Evolutionary conservation across 2,888 invertebrate species (phyloP).

Genomic region (Cheilosia variabilis): DNA sequence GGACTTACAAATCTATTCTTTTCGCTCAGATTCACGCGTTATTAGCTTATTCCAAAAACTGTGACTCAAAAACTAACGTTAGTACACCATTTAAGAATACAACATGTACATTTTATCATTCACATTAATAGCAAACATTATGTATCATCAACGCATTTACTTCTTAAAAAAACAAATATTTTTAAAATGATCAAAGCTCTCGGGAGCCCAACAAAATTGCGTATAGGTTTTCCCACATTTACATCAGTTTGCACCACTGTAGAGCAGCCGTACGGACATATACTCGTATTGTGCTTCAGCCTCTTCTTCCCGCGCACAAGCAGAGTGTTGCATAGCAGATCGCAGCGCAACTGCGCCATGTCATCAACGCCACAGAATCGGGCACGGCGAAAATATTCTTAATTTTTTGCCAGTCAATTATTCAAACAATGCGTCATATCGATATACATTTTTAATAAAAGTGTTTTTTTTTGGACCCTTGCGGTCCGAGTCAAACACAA

Average conservation of each 20-base stretch:
- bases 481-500: constrained; percentile 66
- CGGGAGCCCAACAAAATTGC: too few species aligned
- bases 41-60: too few species aligned
- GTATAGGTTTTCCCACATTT: neutral
- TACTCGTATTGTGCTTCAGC: neutral
- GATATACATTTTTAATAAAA: constrained; percentile 84
- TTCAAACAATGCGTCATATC: constrained; percentile 82
- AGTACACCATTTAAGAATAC: too few species aligned
- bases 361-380: constrained; percentile 70
- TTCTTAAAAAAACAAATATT: too few species aligned
- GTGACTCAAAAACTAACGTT: too few species aligned
- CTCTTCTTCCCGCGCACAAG: constrained; percentile 7
- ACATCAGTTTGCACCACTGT: neutral
- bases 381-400: constrained; percentile 66
- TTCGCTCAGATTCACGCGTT: too few species aligned
- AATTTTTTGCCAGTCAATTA: constrained; percentile 76
- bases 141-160: too few species aligned
- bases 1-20: too few species aligned
- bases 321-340: constrained; percentile 64
- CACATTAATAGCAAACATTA: too few species aligned
- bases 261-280: neutral
- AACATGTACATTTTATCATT: too few species aligned
- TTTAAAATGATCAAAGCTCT: too few species aligned
- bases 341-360: constrained; percentile 68
- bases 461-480: constrained; percentile 50